phyloP scores from a whole-genome alignment of 2,797 vertebrate species.

The Neosilurus mollespiculum region DNA sequence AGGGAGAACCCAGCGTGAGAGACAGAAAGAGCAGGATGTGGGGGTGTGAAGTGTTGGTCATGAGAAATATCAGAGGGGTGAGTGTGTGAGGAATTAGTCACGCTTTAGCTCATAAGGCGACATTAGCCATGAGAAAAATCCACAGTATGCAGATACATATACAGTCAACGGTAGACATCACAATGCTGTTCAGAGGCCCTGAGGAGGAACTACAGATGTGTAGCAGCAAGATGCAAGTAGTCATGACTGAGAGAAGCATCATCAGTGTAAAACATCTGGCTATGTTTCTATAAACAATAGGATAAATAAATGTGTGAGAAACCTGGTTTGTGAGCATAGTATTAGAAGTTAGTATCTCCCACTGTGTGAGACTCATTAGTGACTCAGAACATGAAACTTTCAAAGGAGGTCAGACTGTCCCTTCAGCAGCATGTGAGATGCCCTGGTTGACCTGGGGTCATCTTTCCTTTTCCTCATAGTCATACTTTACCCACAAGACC shows the following conservation, averaged over 20 bases:
- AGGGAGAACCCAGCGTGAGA: conserved; percentile 43
- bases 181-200: neutral
- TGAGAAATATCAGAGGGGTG: conserved; percentile 49
- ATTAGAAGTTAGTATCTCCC: conserved; percentile 74
- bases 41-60: conserved; percentile 46
- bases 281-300: conserved; percentile 1
- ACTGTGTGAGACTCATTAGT: conserved; percentile 80
- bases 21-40: conserved; percentile 50
- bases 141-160: neutral
- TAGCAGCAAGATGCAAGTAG: conserved; percentile 1
- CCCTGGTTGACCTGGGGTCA: conserved; percentile 71
- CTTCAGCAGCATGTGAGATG: conserved; percentile 82
- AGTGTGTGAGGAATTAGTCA: conserved; percentile 52
- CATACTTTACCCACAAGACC: conserved; percentile 48
- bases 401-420: conserved; percentile 73
- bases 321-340: conserved; percentile 20
- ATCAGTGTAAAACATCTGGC: neutral
- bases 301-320: conserved; percentile 51
- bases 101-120: conserved; percentile 15
- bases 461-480: conserved; percentile 80
- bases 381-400: conserved; percentile 83
- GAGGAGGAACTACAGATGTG: neutral
- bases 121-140: conserved; percentile 24
- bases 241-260: conserved; percentile 1
- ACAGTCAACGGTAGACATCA: neutral